Evolutionary conservation across 2,113 vertebrate genomes (phyloP).

Genomic region (Ranitomeya imitator): DNA sequence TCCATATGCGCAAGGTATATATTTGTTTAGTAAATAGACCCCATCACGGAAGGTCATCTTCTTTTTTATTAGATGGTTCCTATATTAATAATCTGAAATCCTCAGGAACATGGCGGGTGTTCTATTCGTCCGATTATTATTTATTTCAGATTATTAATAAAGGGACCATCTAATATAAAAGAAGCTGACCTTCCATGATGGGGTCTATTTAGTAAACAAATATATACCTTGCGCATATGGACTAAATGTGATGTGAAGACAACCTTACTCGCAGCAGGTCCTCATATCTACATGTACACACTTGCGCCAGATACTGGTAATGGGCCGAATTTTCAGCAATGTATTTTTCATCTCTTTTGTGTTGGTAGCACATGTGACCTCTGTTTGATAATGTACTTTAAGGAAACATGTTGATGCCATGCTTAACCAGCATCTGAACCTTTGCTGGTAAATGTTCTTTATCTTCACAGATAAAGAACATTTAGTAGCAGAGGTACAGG

Average conservation of each 20-base stretch:
- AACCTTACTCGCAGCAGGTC: background rate
- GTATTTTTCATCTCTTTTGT: background rate
- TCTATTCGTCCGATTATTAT: too few species aligned
- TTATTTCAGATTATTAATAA: too few species aligned
- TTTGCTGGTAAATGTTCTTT: background rate
- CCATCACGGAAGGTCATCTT: too few species aligned
- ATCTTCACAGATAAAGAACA: background rate
- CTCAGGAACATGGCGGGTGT: too few species aligned
- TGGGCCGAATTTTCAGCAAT: background rate
- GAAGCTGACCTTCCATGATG: too few species aligned
- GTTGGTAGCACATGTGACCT: constrained; percentile 7
- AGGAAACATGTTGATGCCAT: background rate
- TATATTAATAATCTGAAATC: too few species aligned
- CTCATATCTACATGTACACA: background rate
- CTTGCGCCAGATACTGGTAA: background rate
- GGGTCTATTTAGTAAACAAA: too few species aligned
- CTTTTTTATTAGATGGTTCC: too few species aligned
- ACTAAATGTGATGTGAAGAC: background rate
- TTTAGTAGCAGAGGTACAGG: background rate
- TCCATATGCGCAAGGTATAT: too few species aligned
- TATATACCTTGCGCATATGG: too few species aligned
- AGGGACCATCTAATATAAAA: too few species aligned
- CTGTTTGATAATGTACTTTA: background rate
- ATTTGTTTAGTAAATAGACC: too few species aligned
- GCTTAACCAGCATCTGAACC: background rate